Conservation (phyloP, 2,113 vertebrate genomes). For the Pluvianellus socialis region DNA sequence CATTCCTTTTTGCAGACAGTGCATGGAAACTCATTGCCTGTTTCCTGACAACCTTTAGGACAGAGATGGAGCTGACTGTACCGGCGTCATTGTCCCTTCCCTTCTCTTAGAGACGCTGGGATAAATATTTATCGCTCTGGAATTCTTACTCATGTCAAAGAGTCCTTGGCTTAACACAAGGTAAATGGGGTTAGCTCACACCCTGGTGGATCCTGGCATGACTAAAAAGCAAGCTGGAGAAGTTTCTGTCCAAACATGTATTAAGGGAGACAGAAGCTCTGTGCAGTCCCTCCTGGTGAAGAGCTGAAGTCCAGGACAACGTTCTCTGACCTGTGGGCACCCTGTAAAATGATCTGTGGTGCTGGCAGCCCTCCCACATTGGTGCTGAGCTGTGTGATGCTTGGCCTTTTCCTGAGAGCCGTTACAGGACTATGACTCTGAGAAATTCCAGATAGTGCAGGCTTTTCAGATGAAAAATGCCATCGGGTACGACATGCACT, state of each 20-base stretch:
- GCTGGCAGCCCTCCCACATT: not conserved
- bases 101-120: not conserved
- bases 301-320: not conserved
- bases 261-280: not conserved
- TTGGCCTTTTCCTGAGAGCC: not conserved
- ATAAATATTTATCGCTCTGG: conserved; percentile 42
- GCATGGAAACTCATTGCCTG: not conserved
- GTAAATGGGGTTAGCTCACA: not conserved
- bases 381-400: not conserved
- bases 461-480: not conserved
- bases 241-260: not conserved
- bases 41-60: conserved; percentile 10
- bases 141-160: not conserved
- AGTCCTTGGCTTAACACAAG: not conserved
- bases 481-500: not conserved
- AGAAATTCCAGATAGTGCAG: not conserved
- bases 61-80: not conserved
- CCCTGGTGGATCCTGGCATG: not conserved
- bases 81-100: not conserved
- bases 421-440: not conserved
- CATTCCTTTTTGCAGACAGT: not conserved
- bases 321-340: not conserved
- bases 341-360: not conserved
- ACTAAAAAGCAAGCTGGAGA: not conserved
- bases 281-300: not conserved